Evolutionary conservation across 2,888 invertebrate species (phyloP), one percentile per base, ranked within the genome.

Genomic region (Clanis bilineata): DNA sequence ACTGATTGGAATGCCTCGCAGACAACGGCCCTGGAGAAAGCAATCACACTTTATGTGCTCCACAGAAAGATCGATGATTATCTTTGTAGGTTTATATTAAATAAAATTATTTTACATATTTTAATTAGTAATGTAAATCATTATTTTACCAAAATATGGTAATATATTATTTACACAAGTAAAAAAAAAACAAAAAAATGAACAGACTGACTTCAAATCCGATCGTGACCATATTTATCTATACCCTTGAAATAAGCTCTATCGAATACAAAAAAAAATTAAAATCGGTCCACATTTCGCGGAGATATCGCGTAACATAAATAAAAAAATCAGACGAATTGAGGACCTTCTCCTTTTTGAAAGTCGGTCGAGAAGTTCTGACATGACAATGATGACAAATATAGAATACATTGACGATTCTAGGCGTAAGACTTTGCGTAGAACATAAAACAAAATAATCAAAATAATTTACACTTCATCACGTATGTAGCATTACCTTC

Each of bases 21-120:
- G 76, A 80, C 78, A 82, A 77, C 77, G 68, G 77, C 74, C 78
- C 78, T 71, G 67, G 74, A 77, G 79, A 75, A 82, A 85, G 79
- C 79, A 83, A 83, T 86, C 82, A 82, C 77, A 79, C 77, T 84
- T 81, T 80, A 82, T 77, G 77, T 73, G 71, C 68, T 71, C 65
- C 67, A 59, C 62, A 68, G 68, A 67, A 72, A 73, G 68, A 64
- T 70, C 63, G 68, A 69, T 71, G 61, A 60, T 64, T 65, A 64
- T 64, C 62, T 68, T 66, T 22, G 32, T 12, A 44, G 28, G n/a
- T 32, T 32, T 32, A 28, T 51, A 18, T 4, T 51, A 10, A 32
- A 18, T 32, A 51, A n/a, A 51, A 18, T 32, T 6, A 28, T 32
- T 51, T 32, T 32, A 9, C 18, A 32, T 10, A 10, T 18, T 10